phyloP scores from a whole-genome alignment of 2,797 vertebrate species.

The Semotilus atromaculatus region DNA sequence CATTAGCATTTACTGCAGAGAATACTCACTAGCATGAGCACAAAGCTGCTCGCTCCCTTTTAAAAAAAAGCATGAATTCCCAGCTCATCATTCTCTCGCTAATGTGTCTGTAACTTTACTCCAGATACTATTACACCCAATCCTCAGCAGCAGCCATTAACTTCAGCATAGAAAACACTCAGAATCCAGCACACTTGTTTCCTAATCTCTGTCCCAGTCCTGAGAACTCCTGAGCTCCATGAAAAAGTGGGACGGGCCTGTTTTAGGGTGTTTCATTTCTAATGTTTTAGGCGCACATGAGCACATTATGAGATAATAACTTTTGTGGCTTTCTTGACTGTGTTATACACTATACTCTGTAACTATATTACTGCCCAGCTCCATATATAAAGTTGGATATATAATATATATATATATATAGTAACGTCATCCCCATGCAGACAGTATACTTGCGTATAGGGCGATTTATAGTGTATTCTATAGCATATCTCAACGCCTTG shows the following conservation, averaged over 20 bases:
- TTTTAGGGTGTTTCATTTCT: too few relatives aligned
- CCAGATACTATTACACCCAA: conserved; percentile 34
- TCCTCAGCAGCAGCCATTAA: conserved; percentile 29
- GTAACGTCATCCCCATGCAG: background rate
- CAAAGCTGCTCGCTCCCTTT: background rate
- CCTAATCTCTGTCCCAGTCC: conserved; percentile 62
- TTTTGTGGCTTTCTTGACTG: background rate
- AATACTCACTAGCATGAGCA: background rate
- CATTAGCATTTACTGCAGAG: background rate
- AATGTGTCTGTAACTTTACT: conserved; percentile 34
- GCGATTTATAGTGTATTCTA: background rate
- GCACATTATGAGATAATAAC: background rate
- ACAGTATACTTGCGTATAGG: background rate
- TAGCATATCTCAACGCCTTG: background rate
- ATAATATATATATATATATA: background rate
- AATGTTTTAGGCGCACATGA: background rate
- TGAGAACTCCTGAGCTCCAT: conserved; percentile 1
- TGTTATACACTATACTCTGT: background rate
- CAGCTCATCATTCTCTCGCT: conserved; percentile 27
- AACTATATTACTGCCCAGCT: background rate
- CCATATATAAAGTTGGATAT: background rate
- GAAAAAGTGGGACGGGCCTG: conserved; percentile 19
- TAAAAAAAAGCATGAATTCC: background rate
- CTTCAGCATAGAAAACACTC: conserved; percentile 16
- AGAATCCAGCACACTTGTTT: conserved; percentile 69